Evolutionary conservation across 2,113 vertebrate genomes (phyloP).

Genomic region (Taurulus bubalis): DNA sequence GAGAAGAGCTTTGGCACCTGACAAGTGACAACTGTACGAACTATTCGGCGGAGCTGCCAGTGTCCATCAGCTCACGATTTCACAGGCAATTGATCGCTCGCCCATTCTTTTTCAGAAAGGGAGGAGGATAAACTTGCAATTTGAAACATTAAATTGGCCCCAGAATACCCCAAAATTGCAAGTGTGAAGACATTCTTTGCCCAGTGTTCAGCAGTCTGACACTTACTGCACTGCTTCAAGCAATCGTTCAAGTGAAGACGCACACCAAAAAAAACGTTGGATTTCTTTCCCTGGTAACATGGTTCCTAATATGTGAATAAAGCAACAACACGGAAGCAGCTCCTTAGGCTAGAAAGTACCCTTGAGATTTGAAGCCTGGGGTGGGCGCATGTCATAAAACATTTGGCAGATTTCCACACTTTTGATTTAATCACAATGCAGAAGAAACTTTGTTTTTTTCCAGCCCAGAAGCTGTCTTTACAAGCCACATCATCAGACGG

Average conservation of each 20-base stretch:
- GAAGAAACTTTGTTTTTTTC: slow-evolving; percentile 26
- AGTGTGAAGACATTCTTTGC: background rate
- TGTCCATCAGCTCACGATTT: slow-evolving; percentile 33
- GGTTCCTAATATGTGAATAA: slow-evolving; percentile 17
- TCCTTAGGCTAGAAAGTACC: slow-evolving; percentile 19
- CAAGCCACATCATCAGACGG: slow-evolving; percentile 65
- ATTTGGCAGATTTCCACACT: slow-evolving; percentile 45
- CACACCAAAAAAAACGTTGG: background rate
- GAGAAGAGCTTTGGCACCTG: slow-evolving; percentile 37
- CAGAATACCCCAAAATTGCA: background rate
- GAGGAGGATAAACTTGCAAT: slow-evolving; percentile 15
- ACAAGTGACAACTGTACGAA: slow-evolving; percentile 40
- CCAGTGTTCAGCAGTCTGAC: background rate
- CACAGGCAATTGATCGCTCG: slow-evolving; percentile 25
- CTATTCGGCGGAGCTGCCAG: background rate
- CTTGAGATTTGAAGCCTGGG: slow-evolving; percentile 29
- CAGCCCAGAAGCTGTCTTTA: slow-evolving; percentile 37
- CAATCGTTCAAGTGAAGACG: background rate
- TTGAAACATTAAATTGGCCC: background rate
- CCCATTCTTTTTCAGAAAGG: slow-evolving; percentile 1
- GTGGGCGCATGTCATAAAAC: slow-evolving; percentile 35
- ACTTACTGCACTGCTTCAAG: background rate
- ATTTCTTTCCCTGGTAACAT: background rate
- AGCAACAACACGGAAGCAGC: slow-evolving; percentile 8
- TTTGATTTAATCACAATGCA: slow-evolving; percentile 45